Percentiles rank a stretch among this genome's conserved stretches.
Conservation (phyloP, 2,888 invertebrate species). For the Ennomos erosarius region DNA sequence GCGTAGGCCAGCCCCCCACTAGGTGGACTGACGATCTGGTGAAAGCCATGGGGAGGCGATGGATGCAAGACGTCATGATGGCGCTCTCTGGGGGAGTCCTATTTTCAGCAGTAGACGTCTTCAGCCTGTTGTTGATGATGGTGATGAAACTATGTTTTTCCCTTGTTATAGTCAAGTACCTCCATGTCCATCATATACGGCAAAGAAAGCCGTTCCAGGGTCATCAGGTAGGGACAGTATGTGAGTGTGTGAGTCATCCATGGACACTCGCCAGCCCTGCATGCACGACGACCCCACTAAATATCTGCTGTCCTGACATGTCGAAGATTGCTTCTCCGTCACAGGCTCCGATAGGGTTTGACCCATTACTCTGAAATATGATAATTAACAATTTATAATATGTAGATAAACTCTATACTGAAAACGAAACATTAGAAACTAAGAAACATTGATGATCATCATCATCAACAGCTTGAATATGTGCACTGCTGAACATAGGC, state of each 20-base stretch:
- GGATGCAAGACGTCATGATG: too few relatives aligned
- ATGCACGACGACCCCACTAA: constrained; percentile 98
- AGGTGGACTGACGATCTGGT: too few relatives aligned
- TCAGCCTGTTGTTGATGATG: too few relatives aligned
- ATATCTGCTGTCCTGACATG: constrained; percentile 89
- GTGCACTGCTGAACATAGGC: too few relatives aligned
- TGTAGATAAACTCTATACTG: background rate
- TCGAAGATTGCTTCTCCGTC: constrained; percentile 93
- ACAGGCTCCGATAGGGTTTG: constrained; percentile 99
- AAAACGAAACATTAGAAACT: too few relatives aligned
- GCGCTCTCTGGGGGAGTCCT: too few relatives aligned
- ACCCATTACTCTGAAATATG: constrained; percentile 90
- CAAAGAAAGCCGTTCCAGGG: constrained; percentile 96
- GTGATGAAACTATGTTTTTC: too few relatives aligned
- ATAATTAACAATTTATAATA: background rate
- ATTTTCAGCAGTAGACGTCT: too few relatives aligned
- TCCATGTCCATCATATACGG: constrained; percentile 98
- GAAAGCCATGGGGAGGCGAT: too few relatives aligned
- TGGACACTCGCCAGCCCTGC: constrained; percentile 99
- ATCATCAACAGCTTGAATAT: too few relatives aligned
- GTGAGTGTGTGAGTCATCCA: constrained; percentile 99
- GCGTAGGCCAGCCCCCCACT: too few relatives aligned
- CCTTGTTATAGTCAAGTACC: constrained; percentile 71
- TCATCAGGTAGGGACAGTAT: constrained; percentile 97
- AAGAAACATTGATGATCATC: too few relatives aligned